Percentiles rank a stretch among this genome's conserved stretches.
Evolutionary conservation across 92 coral and sea anemone genomes (phyloP).

Genomic region (Palythoa grandis): DNA sequence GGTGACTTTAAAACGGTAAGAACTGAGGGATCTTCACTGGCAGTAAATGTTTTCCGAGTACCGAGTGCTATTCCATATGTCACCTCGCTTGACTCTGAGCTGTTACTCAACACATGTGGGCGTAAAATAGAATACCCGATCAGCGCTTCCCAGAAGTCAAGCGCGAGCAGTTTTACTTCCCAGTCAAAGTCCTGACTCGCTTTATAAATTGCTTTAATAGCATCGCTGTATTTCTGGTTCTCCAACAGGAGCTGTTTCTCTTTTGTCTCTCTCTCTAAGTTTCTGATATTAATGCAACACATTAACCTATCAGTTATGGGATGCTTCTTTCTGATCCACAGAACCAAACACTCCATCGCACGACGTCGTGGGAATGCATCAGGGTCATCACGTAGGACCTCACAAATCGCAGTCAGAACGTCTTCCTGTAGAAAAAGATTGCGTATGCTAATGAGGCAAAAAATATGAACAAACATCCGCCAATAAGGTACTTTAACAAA

Average conservation of each 20-base stretch:
- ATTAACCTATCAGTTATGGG: constrained; percentile 49
- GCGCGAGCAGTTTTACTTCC: constrained; percentile 90
- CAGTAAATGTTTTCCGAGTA: not conserved
- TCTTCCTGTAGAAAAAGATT: constrained; percentile 46
- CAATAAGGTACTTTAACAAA: too few relatives aligned
- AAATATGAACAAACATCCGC: not conserved
- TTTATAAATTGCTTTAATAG: constrained; percentile 19
- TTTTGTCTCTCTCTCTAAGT: not conserved
- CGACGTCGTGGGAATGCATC: constrained; percentile 94
- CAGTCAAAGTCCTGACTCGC: constrained; percentile 95
- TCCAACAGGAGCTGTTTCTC: not conserved
- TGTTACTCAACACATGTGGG: not conserved
- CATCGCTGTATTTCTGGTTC: not conserved
- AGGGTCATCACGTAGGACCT: constrained; percentile 67
- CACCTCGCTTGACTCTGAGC: not conserved
- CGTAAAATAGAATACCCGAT: constrained; percentile 18
- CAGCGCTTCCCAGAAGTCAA: constrained; percentile 74
- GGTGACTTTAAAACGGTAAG: not conserved
- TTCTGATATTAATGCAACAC: not conserved
- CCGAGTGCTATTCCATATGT: not conserved
- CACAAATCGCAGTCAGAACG: constrained; percentile 57
- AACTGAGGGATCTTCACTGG: not conserved
- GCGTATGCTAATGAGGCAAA: not conserved
- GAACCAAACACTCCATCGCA: constrained; percentile 65
- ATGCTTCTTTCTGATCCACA: constrained; percentile 65